Evolutionary conservation across 2,113 vertebrate species (phyloP), one percentile per base, ranked within the genome.

Genomic region (Cisticola juncidis): DNA sequence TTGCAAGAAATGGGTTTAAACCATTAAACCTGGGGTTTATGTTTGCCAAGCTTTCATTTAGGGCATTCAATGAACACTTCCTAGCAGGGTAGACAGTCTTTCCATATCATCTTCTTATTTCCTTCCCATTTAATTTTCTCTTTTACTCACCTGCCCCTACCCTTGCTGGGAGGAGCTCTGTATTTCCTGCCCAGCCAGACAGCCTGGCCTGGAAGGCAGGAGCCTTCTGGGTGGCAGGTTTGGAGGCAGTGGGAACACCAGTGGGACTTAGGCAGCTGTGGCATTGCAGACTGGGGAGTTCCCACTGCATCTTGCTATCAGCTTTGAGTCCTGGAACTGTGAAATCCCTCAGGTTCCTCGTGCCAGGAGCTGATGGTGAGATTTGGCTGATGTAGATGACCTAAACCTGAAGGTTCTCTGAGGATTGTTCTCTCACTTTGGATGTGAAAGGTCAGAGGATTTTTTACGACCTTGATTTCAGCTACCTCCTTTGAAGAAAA

Each of bases 371-470:
- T 40, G 26, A 42, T 48, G 7, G 9, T 64, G 64, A 83, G 62
- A 65, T 65, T n/a, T 90, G 73, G 66, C 51, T 83, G 64, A 83
- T 65, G 22, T 0, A n/a, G 51, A 51, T 21, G 35, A 42, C 22
- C 53, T 71, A 95, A 93, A 85, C 12, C 68, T 81, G 84, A 95
- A 65, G 76, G 35, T 42, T 93, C 31, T 56, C 36, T 9, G 4
- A 74, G 44, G 36, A 76, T 35, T 88, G 9, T 45, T 88, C n/a
- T 66, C 61, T 29, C 42, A 36, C 16, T 73, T 91, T 40, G 47
- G 44, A 53, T 81, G 61, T 68, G 72, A 90, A 82, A 88, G 50
- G 47, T 54, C 60, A 57, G 88, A 96, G 58, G 77, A 78, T 64
- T 79, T 61, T 80, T 95, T 87, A 61, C 45, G 84, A 70, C 36